Conservation (phyloP, 2,797 vertebrate genomes). For the Taenioides sp. region DNA sequence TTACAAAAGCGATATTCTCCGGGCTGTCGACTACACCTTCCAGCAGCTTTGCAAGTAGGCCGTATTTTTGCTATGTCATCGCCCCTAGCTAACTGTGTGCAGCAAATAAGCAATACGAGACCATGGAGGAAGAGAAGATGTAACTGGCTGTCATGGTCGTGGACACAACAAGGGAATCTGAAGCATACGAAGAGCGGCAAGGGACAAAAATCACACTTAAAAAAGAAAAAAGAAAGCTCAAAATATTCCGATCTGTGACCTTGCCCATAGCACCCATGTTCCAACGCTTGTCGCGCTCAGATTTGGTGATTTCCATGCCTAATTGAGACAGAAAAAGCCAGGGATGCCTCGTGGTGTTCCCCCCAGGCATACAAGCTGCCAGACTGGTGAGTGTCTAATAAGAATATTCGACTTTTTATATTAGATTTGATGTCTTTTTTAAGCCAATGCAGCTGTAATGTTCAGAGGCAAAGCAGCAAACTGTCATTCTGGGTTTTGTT, state of each 20-base stretch:
- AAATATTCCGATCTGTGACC: constrained; percentile 16
- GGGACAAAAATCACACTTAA: not conserved
- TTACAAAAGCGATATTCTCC: constrained; percentile 15
- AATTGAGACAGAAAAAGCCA: not conserved
- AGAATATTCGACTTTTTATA: not conserved
- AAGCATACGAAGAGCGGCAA: constrained; percentile 39
- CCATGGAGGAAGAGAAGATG: constrained; percentile 52
- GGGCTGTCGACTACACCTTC: constrained; percentile 10
- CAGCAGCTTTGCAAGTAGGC: constrained; percentile 32
- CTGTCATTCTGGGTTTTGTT: constrained; percentile 1
- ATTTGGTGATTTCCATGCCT: constrained; percentile 27
- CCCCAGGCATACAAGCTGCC: constrained; percentile 9
- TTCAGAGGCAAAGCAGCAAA: constrained; percentile 37
- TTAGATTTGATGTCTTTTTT: constrained; percentile 2
- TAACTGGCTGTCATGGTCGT: constrained; percentile 61
- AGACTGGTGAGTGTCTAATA: constrained; percentile 16
- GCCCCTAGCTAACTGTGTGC: constrained; percentile 25
- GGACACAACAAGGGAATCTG: constrained; percentile 44
- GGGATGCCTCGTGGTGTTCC: constrained; percentile 20
- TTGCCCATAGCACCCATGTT: not conserved
- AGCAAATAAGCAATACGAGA: constrained; percentile 55
- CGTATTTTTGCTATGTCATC: constrained; percentile 34
- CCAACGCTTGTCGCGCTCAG: constrained; percentile 2
- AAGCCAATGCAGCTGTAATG: constrained; percentile 62
- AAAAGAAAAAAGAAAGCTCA: too few species aligned